phyloP scores from a whole-genome alignment of 2,888 invertebrate genomes.

The Dasypolia templi region DNA sequence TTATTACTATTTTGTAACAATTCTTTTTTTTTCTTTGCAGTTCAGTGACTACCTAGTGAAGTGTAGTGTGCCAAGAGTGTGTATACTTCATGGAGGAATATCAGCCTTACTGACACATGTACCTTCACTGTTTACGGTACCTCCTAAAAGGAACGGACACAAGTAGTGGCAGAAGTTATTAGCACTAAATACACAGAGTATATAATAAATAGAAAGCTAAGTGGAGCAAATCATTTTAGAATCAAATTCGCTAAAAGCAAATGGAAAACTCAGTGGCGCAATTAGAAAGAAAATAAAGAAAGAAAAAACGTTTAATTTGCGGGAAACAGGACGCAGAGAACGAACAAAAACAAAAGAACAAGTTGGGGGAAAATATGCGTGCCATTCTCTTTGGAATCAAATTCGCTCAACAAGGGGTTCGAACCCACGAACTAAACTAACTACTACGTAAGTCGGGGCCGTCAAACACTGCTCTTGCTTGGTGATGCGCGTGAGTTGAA shows the following conservation, averaged over 20 bases:
- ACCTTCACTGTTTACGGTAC: slow-evolving; percentile 89
- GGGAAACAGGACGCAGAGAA: too few relatives aligned
- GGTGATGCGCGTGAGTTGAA: not conserved
- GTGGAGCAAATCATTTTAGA: not conserved
- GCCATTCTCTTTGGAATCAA: not conserved
- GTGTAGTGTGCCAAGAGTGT: slow-evolving; percentile 94
- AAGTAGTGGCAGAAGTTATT: slow-evolving; percentile 43
- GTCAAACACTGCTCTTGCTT: too few relatives aligned
- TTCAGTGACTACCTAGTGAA: slow-evolving; percentile 96
- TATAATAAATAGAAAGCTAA: slow-evolving; percentile 32
- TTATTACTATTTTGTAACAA: not conserved
- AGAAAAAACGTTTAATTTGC: too few relatives aligned
- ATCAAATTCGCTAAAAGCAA: not conserved
- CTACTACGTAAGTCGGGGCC: too few relatives aligned
- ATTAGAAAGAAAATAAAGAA: too few relatives aligned
- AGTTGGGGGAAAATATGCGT: too few relatives aligned
- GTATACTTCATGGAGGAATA: slow-evolving; percentile 96
- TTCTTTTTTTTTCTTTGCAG: slow-evolving; percentile 86
- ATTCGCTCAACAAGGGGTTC: not conserved
- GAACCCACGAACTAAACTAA: too few relatives aligned
- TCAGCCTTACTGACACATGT: slow-evolving; percentile 93
- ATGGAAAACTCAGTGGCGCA: not conserved
- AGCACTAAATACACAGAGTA: slow-evolving; percentile 21
- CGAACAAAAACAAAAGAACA: too few relatives aligned
- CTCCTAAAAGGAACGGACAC: slow-evolving; percentile 69